Evolutionary conservation across 2,797 vertebrate species (phyloP).

Genomic region (Bradypodion ventrale): DNA sequence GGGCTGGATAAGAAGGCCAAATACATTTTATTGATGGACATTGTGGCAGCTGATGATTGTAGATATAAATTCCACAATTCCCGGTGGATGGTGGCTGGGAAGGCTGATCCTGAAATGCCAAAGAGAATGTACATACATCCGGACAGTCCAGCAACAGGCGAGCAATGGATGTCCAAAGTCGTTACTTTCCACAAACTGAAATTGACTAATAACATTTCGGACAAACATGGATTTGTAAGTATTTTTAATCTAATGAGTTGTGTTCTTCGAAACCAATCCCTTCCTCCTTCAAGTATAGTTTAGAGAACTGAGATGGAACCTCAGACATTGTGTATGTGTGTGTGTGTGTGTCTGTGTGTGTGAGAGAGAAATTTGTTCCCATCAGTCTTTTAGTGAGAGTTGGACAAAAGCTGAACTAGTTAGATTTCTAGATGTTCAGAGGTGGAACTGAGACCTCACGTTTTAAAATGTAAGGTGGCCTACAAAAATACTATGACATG

Average conservation of each 20-base stretch:
- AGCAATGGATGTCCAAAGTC: slow-evolving; percentile 99
- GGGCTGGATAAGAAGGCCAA: slow-evolving; percentile 99
- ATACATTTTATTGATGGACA: slow-evolving; percentile 98
- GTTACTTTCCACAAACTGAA: slow-evolving; percentile 99
- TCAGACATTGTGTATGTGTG: too few species aligned
- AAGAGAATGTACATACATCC: slow-evolving; percentile 99
- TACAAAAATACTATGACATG: not conserved
- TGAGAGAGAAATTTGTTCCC: too few species aligned
- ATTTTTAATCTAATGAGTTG: slow-evolving; percentile 17
- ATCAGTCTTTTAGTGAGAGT: too few species aligned
- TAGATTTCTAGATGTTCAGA: not conserved
- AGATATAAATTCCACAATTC: slow-evolving; percentile 99
- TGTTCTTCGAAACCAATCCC: not conserved
- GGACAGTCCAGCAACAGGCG: slow-evolving; percentile 96
- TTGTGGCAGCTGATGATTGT: slow-evolving; percentile 97
- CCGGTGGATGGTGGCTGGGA: slow-evolving; percentile 98
- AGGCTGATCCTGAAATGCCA: slow-evolving; percentile 98
- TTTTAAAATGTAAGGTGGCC: not conserved
- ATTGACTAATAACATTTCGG: slow-evolving; percentile 98
- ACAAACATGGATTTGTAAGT: slow-evolving; percentile 99
- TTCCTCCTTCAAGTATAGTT: accelerated
- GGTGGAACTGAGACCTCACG: not conserved
- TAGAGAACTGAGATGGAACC: not conserved
- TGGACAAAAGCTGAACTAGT: too few species aligned
- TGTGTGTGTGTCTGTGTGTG: too few species aligned